Evolutionary conservation across 1,140 invertebrate species (phyloP).

Genomic region (Harpegnathos saltator): DNA sequence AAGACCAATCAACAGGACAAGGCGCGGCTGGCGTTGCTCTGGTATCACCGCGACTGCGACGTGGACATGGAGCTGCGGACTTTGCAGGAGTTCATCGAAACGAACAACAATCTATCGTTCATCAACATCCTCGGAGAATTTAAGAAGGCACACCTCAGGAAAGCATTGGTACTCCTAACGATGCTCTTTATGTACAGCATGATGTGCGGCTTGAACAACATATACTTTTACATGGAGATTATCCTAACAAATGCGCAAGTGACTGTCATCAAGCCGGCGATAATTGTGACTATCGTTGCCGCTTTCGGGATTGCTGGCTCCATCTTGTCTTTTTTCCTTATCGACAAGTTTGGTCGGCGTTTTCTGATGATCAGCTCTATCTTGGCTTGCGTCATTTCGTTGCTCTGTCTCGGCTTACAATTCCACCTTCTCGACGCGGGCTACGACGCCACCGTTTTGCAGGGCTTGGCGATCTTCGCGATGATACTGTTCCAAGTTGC

Average conservation of each 20-base stretch:
- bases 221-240: slow-evolving; percentile 91
- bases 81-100: slow-evolving; percentile 87
- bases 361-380: slow-evolving; percentile 88
- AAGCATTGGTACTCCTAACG: slow-evolving; percentile 88
- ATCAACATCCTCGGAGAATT: slow-evolving; percentile 83
- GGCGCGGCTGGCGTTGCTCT: slow-evolving; percentile 87
- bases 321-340: slow-evolving; percentile 87
- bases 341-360: slow-evolving; percentile 90
- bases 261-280: slow-evolving; percentile 81
- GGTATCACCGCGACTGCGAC: slow-evolving; percentile 87
- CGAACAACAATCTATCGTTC: slow-evolving; percentile 81
- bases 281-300: slow-evolving; percentile 89
- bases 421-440: slow-evolving; percentile 64
- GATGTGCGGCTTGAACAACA: slow-evolving; percentile 90
- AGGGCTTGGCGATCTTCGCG: slow-evolving; percentile 61
- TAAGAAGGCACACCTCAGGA: slow-evolving; percentile 86
- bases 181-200: slow-evolving; percentile 90
- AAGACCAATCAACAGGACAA: slow-evolving; percentile 86
- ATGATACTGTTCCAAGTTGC: slow-evolving; percentile 62
- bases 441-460: slow-evolving; percentile 21
- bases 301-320: slow-evolving; percentile 88
- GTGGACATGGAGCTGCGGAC: slow-evolving; percentile 87
- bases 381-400: slow-evolving; percentile 84
- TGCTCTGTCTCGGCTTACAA: slow-evolving; percentile 75
- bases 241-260: slow-evolving; percentile 89